Base-by-base conservation (phyloP, 1,140 invertebrate genomes). In the Mactra quadrangularis region DNA sequence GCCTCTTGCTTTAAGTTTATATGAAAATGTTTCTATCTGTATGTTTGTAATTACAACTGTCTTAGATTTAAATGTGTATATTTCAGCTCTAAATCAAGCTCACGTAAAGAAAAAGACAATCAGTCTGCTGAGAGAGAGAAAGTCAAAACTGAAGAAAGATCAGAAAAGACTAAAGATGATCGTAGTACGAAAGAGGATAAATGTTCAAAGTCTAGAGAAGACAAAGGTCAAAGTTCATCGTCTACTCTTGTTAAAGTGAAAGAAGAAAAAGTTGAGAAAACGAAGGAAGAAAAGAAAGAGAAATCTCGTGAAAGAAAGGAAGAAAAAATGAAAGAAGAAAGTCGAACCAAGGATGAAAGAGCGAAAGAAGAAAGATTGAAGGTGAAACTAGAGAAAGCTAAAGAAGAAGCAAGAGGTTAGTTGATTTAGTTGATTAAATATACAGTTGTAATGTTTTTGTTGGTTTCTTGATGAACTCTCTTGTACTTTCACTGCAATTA, bases 321-420 rank as follows among this genome's bases (percentile, higher is more conserved):
- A 59, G 72, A 71, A 19, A 60, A 53, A 78, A 84, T 22, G 68
- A 78, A 75, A 47, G 84, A 84, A 59, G 87, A 86, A 85, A 52
- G 81, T 81, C 29, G 86, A 88, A 31, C 38, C 79, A 31, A 86
- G 82, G 64, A 50, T 3, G 64, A 27, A 9, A 68, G 64, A 70
- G 55, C 35, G 9, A 68, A 68, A 31, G 22, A 75, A 59, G 70
- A 83, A 55, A 72, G 79, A 59, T 52, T 64, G 47, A 83, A 64
- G 70, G 50, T 52, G 22, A 85, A 72, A 66, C 33, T 68, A 70
- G 41, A 84, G 47, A 76, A 83, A 64, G 75, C 45, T 60, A 35
- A 86, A 68, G 77, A 82, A 53, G 52, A 60, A 52, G 60, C 57
- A 25, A 79, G 71, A 38, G 71, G 55, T 29, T 17, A 29, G 64